phyloP scores from a whole-genome alignment of 2,113 vertebrate species.

The Chlorocebus sabaeus region DNA sequence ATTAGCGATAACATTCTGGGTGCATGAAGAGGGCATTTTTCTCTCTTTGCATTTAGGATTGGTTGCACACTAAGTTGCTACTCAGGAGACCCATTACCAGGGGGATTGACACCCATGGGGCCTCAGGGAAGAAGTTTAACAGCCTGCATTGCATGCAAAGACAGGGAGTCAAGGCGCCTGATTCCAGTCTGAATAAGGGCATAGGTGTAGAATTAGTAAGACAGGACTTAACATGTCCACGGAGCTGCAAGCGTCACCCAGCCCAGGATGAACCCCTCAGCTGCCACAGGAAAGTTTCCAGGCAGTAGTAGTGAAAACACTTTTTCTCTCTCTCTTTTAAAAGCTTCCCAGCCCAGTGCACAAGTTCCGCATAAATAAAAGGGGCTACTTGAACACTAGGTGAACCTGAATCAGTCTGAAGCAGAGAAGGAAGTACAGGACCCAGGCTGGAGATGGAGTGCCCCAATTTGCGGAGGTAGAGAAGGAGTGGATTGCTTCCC shows the following conservation, averaged over 20 bases:
- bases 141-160: background rate
- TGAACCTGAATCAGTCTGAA: constrained; percentile 77
- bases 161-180: constrained; percentile 13
- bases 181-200: background rate
- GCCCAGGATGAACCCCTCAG: constrained; percentile 84
- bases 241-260: constrained; percentile 78
- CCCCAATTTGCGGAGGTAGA: background rate
- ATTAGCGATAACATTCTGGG: constrained; percentile 60
- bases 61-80: background rate
- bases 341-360: constrained; percentile 71
- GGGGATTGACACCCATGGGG: background rate
- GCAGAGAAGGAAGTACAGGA: background rate
- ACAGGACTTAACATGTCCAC: constrained; percentile 74
- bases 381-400: constrained; percentile 78
- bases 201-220: constrained; percentile 58
- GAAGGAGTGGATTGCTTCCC: background rate
- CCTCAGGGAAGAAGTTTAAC: background rate
- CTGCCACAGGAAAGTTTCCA: constrained; percentile 83
- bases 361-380: constrained; percentile 88
- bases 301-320: constrained; percentile 86
- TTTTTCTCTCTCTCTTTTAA: constrained; percentile 79
- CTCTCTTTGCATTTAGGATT: background rate
- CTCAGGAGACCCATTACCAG: background rate
- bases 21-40: background rate
- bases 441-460: background rate